Percentiles rank a stretch among this genome's conserved stretches.
Conservation (phyloP, 1,140 invertebrate genomes). For the Nixonia krombeini region DNA sequence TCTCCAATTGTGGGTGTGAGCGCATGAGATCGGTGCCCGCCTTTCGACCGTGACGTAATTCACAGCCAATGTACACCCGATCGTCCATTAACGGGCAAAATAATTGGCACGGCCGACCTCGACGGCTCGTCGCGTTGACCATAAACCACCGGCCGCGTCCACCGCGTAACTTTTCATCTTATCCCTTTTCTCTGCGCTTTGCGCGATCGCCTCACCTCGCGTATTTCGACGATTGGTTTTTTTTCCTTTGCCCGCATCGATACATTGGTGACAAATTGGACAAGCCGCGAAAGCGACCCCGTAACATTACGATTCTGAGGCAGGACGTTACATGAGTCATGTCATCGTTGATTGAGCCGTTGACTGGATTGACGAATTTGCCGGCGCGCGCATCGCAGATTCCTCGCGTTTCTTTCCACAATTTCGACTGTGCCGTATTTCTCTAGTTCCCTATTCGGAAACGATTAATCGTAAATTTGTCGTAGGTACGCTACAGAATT, state of each 20-base stretch:
- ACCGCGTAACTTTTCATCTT: not conserved
- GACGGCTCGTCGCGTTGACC: not conserved
- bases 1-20: not conserved
- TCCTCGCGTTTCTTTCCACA: not conserved
- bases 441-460: too few relatives aligned
- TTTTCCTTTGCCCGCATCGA: too few relatives aligned
- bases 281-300: constrained; percentile 12
- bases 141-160: constrained; percentile 4
- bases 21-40: not conserved
- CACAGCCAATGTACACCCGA: not conserved
- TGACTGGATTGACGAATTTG: constrained; percentile 20
- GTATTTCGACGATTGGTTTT: constrained; percentile 20
- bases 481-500: not conserved
- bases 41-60: constrained; percentile 15
- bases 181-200: constrained; percentile 7
- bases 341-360: constrained; percentile 24
- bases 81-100: constrained; percentile 21
- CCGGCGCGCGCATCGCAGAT: not conserved
- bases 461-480: not conserved
- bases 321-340: constrained; percentile 21
- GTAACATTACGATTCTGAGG: constrained; percentile 15
- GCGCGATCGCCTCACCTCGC: too few relatives aligned
- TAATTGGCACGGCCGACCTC: constrained; percentile 16
- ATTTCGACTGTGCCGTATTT: not conserved
- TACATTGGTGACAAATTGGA: constrained; percentile 12